A percentile compares a stretch with the other conserved stretches of the same genome.
phyloP scores from a whole-genome alignment of 2,888 invertebrate genomes.

The Odontomyia ornata region DNA sequence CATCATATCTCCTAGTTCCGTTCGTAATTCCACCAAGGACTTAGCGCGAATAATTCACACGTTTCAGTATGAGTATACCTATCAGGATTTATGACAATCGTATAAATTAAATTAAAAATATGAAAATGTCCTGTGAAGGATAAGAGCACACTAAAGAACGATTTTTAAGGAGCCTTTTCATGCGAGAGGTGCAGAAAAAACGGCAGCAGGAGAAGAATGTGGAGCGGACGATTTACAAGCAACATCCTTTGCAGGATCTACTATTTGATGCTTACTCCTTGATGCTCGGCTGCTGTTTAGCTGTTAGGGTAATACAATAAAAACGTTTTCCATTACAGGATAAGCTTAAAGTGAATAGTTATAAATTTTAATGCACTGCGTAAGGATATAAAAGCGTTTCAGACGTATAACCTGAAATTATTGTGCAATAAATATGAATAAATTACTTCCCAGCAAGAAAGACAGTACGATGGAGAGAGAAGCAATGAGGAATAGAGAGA shows the following conservation, averaged over 20 bases:
- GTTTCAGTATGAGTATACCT: slow-evolving; percentile 20
- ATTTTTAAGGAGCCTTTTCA: neutral
- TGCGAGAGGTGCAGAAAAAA: neutral
- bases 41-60: neutral
- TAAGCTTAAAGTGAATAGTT: slow-evolving; percentile 1
- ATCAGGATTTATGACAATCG: slow-evolving; percentile 35
- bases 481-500: no score
- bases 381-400: slow-evolving; percentile 4
- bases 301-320: neutral
- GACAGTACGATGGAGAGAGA: neutral
- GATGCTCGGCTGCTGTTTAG: neutral
- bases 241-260: no score
- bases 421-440: slow-evolving; percentile 18
- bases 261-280: no score
- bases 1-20: neutral
- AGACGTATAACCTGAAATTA: neutral
- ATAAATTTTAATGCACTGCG: slow-evolving; percentile 7
- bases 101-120: slow-evolving; percentile 41
- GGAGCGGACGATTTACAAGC: neutral
- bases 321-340: slow-evolving; percentile 18
- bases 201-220: neutral
- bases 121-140: slow-evolving; percentile 35
- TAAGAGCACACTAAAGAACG: slow-evolving; percentile 14
- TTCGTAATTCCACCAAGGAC: neutral
- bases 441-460: neutral